Base-by-base conservation (phyloP, 2,797 vertebrate genomes). In the Peromyscus attwateri region DNA sequence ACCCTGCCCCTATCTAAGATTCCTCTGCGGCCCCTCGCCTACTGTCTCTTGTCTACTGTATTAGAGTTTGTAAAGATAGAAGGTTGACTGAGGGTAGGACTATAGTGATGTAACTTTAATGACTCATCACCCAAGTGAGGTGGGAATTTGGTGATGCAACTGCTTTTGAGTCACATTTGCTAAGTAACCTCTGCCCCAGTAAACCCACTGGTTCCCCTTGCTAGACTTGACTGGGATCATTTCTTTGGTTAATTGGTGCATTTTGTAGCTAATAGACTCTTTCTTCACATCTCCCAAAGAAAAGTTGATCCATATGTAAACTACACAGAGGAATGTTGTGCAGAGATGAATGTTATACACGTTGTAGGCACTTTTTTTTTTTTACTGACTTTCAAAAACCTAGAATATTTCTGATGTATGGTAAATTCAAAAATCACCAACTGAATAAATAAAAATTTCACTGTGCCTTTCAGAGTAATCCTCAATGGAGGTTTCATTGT, bases 401-500 rank as follows among this genome's bases (percentile, higher is more conserved):
- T 73, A 71, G 49, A 87, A 40, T 55, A 40, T 37, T 40, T 46
- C n/a, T 19, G 49, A 73, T 9, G 16, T 37, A 8, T 19, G 57
- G 14, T 29, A 71, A 55, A 55, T 73, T 55, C 14, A 37, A 71
- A 87, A 29, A 76, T 70, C 64, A 66, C 43, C 75, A 29, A 19
- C 34, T 66, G 82, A 81, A 77, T 49, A 52, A 80, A 37, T 73
- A 25, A 68, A 80, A 82, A 83, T 16, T 80, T 31, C 37, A 64
- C 21, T 52, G 13, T 43, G 80, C 93, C 23, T 49, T 87, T 77
- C 34, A 71, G 34, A 16, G 16, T 71, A 62, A 73, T 91, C 77
- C 87, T 91, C 19, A 80, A 12, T 75, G 29, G 6, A 95, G 93
- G 52, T 81, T 92, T 66, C 90, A 70, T n/a, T 17, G n/a, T 75